Conservation (phyloP, 2,888 invertebrate species). For the Noctua comes region DNA sequence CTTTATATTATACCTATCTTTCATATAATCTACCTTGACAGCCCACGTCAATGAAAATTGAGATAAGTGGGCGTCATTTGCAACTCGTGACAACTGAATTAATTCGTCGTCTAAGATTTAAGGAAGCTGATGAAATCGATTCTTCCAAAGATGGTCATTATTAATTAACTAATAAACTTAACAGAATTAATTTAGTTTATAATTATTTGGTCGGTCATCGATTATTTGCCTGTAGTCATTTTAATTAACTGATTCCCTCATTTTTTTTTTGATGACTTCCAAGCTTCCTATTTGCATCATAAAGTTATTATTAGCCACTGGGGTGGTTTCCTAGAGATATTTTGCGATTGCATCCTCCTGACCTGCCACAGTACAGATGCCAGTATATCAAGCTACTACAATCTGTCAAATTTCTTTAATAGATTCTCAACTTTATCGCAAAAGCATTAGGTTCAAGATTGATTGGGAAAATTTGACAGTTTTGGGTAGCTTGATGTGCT, state of each 20-base stretch:
- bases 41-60: slow-evolving; percentile 55
- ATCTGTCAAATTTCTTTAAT: too few relatives aligned
- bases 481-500: too few relatives aligned
- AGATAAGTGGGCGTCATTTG: slow-evolving; percentile 38
- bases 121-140: slow-evolving; percentile 30
- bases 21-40: slow-evolving; percentile 42
- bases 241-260: not conserved
- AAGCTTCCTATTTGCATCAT: not conserved
- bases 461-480: too few relatives aligned
- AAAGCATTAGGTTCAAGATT: too few relatives aligned
- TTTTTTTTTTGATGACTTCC: too few relatives aligned
- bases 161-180: slow-evolving; percentile 12
- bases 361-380: not conserved
- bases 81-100: slow-evolving; percentile 41
- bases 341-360: not conserved
- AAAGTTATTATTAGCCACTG: not conserved
- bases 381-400: too few relatives aligned
- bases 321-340: not conserved
- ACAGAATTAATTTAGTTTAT: not conserved
- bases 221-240: not conserved
- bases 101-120: slow-evolving; percentile 29
- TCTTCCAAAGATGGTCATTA: slow-evolving; percentile 32
- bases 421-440: too few relatives aligned
- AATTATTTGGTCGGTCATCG: not conserved
- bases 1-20: slow-evolving; percentile 15